These are phyloP conservation scores for Typhlomys cinereus DNA, from an alignment of 2,113 vertebrate species.

Conservation along the genomic window DNA sequence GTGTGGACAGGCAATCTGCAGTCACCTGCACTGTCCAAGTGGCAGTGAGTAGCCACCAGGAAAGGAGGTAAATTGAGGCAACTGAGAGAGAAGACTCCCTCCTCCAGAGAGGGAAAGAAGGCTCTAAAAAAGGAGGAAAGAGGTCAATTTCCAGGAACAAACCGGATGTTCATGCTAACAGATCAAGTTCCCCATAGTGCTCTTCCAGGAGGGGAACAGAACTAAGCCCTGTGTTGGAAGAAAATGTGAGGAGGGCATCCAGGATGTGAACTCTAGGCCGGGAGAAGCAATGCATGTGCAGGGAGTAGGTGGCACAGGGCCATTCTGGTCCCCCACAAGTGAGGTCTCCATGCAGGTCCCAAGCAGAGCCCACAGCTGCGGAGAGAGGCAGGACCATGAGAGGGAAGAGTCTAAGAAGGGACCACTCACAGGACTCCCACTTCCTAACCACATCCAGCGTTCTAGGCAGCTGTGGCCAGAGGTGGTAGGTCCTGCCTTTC, in stretches of 20 bases:
- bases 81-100: not conserved
- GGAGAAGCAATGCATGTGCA: too few relatives aligned
- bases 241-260: not conserved
- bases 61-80: too few relatives aligned
- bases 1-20: fast-evolving
- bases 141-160: not conserved
- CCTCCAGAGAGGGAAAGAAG: not conserved
- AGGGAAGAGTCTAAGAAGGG: not conserved
- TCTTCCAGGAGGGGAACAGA: not conserved
- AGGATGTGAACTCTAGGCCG: fast-evolving
- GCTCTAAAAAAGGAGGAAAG: not conserved
- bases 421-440: too few relatives aligned
- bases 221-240: too few relatives aligned
- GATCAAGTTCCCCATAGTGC: not conserved
- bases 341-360: fast-evolving
- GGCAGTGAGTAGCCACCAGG: not conserved
- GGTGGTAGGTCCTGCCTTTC: too few relatives aligned
- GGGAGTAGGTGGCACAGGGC: not conserved
- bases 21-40: not conserved
- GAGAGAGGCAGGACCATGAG: not conserved
- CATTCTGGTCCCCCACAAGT: fast-evolving
- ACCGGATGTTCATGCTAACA: too few relatives aligned
- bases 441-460: not conserved
- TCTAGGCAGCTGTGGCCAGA: not conserved
- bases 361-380: fast-evolving